These are phyloP conservation scores for Chiridota heheva DNA, from an alignment of 35 echinoderm and acorn worm species.

Conservation along the genomic window DNA sequence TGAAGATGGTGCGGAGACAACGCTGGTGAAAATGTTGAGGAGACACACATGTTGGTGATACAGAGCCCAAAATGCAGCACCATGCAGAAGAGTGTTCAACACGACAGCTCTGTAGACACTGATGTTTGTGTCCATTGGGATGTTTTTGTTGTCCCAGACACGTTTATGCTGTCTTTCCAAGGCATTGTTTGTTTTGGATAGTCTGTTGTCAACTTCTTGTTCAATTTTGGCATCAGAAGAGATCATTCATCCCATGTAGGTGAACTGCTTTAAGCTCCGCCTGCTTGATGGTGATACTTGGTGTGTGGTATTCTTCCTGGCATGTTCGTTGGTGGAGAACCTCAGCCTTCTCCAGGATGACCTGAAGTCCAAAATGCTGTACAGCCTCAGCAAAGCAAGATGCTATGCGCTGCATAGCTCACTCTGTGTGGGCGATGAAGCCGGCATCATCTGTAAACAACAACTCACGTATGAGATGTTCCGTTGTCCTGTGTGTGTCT, in stretches of 20 bases:
- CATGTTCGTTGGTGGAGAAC: constrained; percentile 40
- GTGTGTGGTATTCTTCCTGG: background rate
- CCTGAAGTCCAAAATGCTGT: constrained; percentile 32
- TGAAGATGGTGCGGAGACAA: constrained; percentile 13
- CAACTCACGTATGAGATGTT: too few relatives aligned
- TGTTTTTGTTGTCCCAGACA: constrained; percentile 35
- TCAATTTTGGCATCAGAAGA: constrained; percentile 5
- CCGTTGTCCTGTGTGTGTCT: too few relatives aligned
- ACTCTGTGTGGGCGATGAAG: too few relatives aligned
- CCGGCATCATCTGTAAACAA: too few relatives aligned
- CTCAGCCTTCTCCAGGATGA: constrained; percentile 37
- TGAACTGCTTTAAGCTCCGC: constrained; percentile 48
- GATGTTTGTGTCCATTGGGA: constrained; percentile 16
- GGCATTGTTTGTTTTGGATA: constrained; percentile 40
- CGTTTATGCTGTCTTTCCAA: constrained; percentile 30
- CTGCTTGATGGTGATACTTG: constrained; percentile 20
- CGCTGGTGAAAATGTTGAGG: constrained; percentile 47
- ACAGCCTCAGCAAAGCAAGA: too few relatives aligned
- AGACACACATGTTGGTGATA: constrained; percentile 26
- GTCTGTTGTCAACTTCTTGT: constrained; percentile 28
- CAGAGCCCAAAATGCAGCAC: constrained; percentile 36
- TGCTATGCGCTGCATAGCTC: too few relatives aligned
- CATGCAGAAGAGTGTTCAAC: constrained; percentile 44
- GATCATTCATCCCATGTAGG: constrained; percentile 46
- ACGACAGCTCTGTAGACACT: constrained; percentile 59